Percentiles rank a stretch among this genome's conserved stretches.
Conservation (phyloP, 2,888 invertebrate species). For the Rhagium mordax region DNA sequence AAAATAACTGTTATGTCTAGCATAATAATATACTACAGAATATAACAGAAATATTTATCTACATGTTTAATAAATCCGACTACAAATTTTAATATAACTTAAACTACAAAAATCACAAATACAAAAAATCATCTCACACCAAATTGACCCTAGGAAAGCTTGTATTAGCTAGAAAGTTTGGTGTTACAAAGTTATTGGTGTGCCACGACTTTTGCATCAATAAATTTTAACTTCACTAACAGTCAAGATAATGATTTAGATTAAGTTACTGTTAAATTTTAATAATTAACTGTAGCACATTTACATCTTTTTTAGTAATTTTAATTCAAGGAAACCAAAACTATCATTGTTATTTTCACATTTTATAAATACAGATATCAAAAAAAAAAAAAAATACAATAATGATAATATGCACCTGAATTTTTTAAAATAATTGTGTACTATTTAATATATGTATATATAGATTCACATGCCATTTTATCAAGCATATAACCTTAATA, state of each 20-base stretch:
- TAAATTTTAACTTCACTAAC: conserved; percentile 36
- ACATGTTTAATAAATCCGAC: conserved; percentile 41
- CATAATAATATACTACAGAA: conserved; percentile 39
- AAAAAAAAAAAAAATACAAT: conserved; percentile 37
- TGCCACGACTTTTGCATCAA: conserved; percentile 9
- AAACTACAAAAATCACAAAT: conserved; percentile 47
- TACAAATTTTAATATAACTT: conserved; percentile 45
- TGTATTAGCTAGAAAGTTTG: background rate
- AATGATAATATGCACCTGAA: conserved; percentile 49
- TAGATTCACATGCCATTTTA: conserved; percentile 8
- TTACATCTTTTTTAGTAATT: conserved; percentile 36
- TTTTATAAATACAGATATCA: conserved; percentile 39
- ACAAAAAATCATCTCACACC: conserved; percentile 43
- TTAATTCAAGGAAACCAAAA: conserved; percentile 30
- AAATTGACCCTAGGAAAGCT: background rate
- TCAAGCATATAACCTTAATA: conserved; percentile 19
- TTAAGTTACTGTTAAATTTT: conserved; percentile 35
- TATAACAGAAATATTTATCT: conserved; percentile 48
- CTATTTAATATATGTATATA: conserved; percentile 29
- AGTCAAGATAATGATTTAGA: conserved; percentile 35
- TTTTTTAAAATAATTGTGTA: conserved; percentile 36
- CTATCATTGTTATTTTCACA: conserved; percentile 38
- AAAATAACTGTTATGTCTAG: conserved; percentile 49
- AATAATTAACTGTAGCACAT: conserved; percentile 42
- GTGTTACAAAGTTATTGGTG: conserved; percentile 6